Evolutionary conservation across 2,113 vertebrate genomes (phyloP).

Genomic region (Cyphomyrus plagiostoma): DNA sequence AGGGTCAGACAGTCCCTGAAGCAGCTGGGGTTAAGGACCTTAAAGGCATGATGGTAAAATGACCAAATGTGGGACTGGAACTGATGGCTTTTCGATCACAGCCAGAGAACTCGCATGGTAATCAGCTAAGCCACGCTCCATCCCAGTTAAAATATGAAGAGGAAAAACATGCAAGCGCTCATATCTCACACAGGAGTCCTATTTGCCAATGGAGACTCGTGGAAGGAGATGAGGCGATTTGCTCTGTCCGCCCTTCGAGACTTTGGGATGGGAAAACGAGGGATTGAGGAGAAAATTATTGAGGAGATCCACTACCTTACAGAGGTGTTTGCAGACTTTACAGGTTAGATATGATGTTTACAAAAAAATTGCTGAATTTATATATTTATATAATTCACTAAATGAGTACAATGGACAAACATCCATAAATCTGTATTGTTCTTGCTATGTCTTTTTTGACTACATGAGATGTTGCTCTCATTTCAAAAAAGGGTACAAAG

Average conservation of each 20-base stretch:
- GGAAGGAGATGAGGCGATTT: no score
- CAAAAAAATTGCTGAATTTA: not conserved
- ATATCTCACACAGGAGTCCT: conserved; percentile 38
- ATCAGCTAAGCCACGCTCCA: not conserved
- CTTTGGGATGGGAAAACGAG: conserved; percentile 56
- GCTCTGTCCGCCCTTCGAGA: conserved; percentile 25
- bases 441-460: no score
- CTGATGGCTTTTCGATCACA: not conserved
- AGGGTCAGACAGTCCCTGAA: not conserved
- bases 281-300: conserved; percentile 43
- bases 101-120: not conserved
- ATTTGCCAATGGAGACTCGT: conserved; percentile 21
- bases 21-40: not conserved
- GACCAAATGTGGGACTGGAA: not conserved
- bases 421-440: no score
- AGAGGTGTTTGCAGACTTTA: conserved; percentile 32
- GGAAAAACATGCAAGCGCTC: not conserved
- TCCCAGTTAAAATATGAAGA: not conserved
- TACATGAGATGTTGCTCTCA: no score
- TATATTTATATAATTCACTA: not conserved
- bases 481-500: no score
- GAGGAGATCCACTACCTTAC: conserved; percentile 45
- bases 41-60: not conserved
- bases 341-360: conserved; percentile 23
- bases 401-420: not conserved